These are phyloP conservation scores for Antheraea pernyi DNA, from an alignment of 1,140 invertebrate genomes.

Conservation along the genomic window DNA sequence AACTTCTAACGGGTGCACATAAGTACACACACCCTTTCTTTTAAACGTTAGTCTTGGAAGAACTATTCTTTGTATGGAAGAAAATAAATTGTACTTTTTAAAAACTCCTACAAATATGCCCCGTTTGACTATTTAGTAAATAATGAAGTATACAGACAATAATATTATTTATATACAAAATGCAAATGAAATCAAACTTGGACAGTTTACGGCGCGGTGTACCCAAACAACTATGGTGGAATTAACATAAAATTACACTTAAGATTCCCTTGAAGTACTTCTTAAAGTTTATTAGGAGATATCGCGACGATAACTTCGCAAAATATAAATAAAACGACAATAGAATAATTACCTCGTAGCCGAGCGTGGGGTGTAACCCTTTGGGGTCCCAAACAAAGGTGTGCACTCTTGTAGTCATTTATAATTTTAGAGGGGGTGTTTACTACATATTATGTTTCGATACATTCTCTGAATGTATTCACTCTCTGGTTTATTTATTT, in stretches of 20 bases:
- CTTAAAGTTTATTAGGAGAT: constrained; percentile 46
- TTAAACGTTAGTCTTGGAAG: too few species aligned
- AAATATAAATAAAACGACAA: constrained; percentile 53
- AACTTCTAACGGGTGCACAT: too few species aligned
- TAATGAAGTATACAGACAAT: neutral
- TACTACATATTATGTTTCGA: too few species aligned
- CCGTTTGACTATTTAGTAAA: neutral
- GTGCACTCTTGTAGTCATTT: too few species aligned
- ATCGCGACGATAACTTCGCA: constrained; percentile 39
- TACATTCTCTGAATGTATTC: too few species aligned
- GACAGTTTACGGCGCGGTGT: constrained; percentile 15
- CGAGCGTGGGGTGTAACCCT: constrained; percentile 5
- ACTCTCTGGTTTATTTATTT: too few species aligned
- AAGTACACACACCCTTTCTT: too few species aligned
- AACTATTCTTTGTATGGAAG: too few species aligned
- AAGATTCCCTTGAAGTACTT: constrained; percentile 36
- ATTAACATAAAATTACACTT: constrained; percentile 51
- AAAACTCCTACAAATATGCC: too few species aligned
- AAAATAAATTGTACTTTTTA: too few species aligned
- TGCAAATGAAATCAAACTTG: constrained; percentile 39
- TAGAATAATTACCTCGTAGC: constrained; percentile 36
- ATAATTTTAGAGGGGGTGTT: too few species aligned
- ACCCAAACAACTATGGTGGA: constrained; percentile 26
- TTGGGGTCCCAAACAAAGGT: neutral
- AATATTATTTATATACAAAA: constrained; percentile 13